These are phyloP conservation scores for Poeciliopsis retropinna DNA, from an alignment of 2,113 vertebrate genomes.

Conservation along the genomic window DNA sequence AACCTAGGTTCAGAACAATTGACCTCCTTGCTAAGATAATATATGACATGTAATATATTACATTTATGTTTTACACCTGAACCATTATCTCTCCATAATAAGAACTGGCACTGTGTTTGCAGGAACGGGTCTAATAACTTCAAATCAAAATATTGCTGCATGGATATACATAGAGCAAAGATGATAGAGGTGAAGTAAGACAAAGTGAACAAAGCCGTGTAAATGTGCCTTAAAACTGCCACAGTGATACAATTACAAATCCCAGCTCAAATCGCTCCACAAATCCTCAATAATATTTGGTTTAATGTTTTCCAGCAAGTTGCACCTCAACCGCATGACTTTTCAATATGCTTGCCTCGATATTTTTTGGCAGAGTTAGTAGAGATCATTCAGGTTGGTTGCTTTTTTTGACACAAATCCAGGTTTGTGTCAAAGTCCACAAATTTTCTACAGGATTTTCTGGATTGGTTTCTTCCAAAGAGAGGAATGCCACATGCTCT, in stretches of 20 bases:
- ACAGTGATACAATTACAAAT: too few species aligned
- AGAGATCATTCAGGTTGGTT: not conserved
- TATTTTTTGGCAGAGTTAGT: not conserved
- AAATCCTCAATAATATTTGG: too few species aligned
- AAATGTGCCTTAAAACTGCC: not conserved
- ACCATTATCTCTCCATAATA: conserved; percentile 29
- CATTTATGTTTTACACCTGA: conserved; percentile 22
- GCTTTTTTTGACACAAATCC: not conserved
- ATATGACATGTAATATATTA: conserved; percentile 27
- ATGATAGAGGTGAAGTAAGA: not conserved
- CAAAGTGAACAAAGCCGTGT: not conserved
- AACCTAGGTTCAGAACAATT: conserved; percentile 1
- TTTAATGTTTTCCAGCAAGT: too few species aligned
- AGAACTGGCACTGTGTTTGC: conserved; percentile 9
- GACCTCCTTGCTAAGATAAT: conserved; percentile 24
- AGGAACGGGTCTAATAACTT: conserved; percentile 19
- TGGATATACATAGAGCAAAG: not conserved
- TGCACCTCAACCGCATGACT: too few species aligned
- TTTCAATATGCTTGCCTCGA: too few species aligned
- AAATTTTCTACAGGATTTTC: not conserved
- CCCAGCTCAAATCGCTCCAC: too few species aligned
- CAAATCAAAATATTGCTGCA: conserved; percentile 18
- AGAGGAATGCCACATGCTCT: too few species aligned
- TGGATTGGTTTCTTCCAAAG: not conserved
- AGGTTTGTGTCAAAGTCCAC: not conserved